phyloP scores from a whole-genome alignment of 2,888 invertebrate species.

The Apamea epomidion region DNA sequence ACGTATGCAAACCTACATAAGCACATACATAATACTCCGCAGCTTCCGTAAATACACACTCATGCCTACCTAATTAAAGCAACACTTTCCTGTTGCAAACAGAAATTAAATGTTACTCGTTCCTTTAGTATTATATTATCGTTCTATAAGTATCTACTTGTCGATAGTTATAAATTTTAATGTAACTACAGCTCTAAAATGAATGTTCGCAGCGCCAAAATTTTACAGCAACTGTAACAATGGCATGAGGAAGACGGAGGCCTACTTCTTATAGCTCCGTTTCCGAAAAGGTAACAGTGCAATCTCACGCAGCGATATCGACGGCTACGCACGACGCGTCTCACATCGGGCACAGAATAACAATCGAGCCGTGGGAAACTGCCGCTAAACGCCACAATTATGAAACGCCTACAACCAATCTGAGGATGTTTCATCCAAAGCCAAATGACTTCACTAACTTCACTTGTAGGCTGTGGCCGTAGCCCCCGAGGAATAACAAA shows the following conservation, averaged over 20 bases:
- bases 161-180: constrained; percentile 8
- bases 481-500: constrained; percentile 72
- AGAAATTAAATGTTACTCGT: constrained; percentile 19
- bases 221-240: constrained; percentile 40
- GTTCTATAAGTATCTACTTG: neutral
- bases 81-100: constrained; percentile 42
- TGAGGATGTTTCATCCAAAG: constrained; percentile 78
- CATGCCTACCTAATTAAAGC: constrained; percentile 34
- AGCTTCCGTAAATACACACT: constrained; percentile 52
- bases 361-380: constrained; percentile 88
- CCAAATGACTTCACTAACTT: constrained; percentile 69
- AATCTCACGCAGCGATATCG: constrained; percentile 73
- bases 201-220: constrained; percentile 12
- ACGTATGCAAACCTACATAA: constrained; percentile 9
- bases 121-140: constrained; percentile 17
- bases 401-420: constrained; percentile 79
- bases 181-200: constrained; percentile 7
- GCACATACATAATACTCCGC: constrained; percentile 2
- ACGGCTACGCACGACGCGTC: constrained; percentile 81
- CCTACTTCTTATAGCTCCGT: constrained; percentile 54
- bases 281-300: constrained; percentile 78
- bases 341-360: constrained; percentile 81
- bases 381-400: constrained; percentile 81
- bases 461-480: constrained; percentile 37
- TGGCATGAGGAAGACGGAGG: constrained; percentile 43